These are phyloP conservation scores for Adelges cooleyi DNA, from an alignment of 1,140 invertebrate genomes.

Conservation along the genomic window DNA sequence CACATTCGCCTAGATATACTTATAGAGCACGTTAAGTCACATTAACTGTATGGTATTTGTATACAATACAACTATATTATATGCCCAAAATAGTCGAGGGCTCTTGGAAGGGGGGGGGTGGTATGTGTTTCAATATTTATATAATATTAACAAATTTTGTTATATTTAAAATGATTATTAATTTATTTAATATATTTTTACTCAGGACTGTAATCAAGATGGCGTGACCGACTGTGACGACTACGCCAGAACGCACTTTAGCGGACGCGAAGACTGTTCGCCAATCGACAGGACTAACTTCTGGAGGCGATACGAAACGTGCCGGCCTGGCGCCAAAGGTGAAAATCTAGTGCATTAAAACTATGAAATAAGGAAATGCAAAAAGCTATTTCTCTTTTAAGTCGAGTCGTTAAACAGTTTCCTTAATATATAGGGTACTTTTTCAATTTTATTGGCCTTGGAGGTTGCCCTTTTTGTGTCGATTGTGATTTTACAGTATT, in stretches of 20 bases:
- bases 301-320: slow-evolving; percentile 32
- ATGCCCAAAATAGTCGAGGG: background rate
- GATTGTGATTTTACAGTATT: no score
- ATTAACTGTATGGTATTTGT: no score
- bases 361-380: no score
- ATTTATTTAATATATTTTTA: background rate
- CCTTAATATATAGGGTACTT: no score
- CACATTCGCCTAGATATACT: no score
- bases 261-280: slow-evolving; percentile 43
- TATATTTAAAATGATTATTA: background rate
- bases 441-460: no score
- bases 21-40: no score
- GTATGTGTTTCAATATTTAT: background rate
- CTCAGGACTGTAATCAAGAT: slow-evolving; percentile 48
- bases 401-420: no score
- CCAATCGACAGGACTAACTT: slow-evolving; percentile 35
- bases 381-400: no score
- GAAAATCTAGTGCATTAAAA: no score
- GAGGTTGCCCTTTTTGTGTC: no score
- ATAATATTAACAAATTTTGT: background rate
- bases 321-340: slow-evolving; percentile 26
- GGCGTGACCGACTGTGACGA: slow-evolving; percentile 50
- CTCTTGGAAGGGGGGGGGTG: background rate
- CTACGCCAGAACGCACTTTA: slow-evolving; percentile 51
- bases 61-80: background rate